Conservation (phyloP, 2,797 vertebrate species). For the Melopsittacus undulatus region DNA sequence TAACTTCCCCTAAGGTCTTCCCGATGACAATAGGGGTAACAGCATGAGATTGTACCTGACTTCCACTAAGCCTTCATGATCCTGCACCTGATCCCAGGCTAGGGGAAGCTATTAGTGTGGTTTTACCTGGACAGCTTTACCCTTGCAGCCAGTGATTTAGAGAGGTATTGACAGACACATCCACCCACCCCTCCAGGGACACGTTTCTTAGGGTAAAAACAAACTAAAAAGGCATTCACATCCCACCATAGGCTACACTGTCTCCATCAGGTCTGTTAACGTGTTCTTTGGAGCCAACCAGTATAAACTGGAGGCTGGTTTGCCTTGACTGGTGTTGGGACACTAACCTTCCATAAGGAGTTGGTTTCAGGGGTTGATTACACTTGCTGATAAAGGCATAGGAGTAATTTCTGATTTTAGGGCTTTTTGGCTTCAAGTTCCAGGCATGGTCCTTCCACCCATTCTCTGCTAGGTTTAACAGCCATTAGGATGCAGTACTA, state of each 20-base stretch:
- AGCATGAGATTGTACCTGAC: not conserved
- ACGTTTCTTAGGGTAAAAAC: not conserved
- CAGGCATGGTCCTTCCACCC: not conserved
- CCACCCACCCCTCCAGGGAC: too few species aligned
- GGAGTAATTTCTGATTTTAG: not conserved
- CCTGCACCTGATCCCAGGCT: not conserved
- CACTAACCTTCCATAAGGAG: not conserved
- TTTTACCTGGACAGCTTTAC: not conserved
- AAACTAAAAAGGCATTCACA: not conserved
- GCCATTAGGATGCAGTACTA: too few species aligned
- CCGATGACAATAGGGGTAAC: not conserved
- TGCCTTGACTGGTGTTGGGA: accelerated
- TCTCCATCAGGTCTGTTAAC: too few species aligned
- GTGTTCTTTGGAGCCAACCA: not conserved
- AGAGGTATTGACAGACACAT: accelerated
- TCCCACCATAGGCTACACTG: not conserved
- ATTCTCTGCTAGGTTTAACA: not conserved
- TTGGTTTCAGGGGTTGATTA: not conserved
- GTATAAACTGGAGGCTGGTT: not conserved
- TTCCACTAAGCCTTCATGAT: not conserved
- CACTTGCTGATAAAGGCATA: not conserved
- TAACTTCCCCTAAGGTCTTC: not conserved
- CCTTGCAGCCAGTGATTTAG: not conserved
- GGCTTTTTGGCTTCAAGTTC: not conserved
- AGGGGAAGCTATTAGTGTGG: not conserved